These are phyloP conservation scores for Autographa gamma DNA, from an alignment of 2,888 invertebrate species.

Conservation along the genomic window DNA sequence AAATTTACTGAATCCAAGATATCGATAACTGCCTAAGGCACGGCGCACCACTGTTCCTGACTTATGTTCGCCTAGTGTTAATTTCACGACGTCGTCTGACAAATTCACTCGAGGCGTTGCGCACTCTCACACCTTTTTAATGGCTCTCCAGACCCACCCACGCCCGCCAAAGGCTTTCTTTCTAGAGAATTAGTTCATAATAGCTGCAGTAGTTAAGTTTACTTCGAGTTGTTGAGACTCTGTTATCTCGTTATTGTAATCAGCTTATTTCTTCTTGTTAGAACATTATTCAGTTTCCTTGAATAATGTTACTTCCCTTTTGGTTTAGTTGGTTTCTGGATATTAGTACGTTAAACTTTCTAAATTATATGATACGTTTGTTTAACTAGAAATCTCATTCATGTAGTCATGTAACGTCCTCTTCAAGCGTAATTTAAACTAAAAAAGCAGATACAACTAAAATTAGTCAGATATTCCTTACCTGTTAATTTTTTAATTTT, in stretches of 20 bases:
- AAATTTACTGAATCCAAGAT: slow-evolving; percentile 53
- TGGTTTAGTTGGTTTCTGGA: not conserved
- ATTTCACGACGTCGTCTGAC: slow-evolving; percentile 81
- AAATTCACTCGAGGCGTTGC: slow-evolving; percentile 76
- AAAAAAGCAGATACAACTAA: too few species aligned
- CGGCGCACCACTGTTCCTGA: slow-evolving; percentile 69
- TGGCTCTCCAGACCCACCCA: slow-evolving; percentile 61
- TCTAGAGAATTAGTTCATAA: slow-evolving; percentile 64
- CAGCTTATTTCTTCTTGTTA: slow-evolving; percentile 44
- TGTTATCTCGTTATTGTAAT: slow-evolving; percentile 55
- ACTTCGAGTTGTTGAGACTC: slow-evolving; percentile 44
- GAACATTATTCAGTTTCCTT: slow-evolving; percentile 14
- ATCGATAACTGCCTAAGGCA: slow-evolving; percentile 71
- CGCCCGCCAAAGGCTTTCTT: slow-evolving; percentile 63
- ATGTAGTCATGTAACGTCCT: too few species aligned
- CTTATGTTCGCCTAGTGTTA: slow-evolving; percentile 84
- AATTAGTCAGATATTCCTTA: too few species aligned
- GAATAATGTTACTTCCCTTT: not conserved
- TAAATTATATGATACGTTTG: too few species aligned
- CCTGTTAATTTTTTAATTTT: too few species aligned
- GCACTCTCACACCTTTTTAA: slow-evolving; percentile 72
- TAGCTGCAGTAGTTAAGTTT: slow-evolving; percentile 53
- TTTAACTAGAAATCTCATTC: too few species aligned
- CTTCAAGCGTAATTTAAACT: too few species aligned
- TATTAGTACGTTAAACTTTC: not conserved